Evolutionary conservation across 2,113 vertebrate species (phyloP).

Genomic region (Oncorhynchus kisutch): DNA sequence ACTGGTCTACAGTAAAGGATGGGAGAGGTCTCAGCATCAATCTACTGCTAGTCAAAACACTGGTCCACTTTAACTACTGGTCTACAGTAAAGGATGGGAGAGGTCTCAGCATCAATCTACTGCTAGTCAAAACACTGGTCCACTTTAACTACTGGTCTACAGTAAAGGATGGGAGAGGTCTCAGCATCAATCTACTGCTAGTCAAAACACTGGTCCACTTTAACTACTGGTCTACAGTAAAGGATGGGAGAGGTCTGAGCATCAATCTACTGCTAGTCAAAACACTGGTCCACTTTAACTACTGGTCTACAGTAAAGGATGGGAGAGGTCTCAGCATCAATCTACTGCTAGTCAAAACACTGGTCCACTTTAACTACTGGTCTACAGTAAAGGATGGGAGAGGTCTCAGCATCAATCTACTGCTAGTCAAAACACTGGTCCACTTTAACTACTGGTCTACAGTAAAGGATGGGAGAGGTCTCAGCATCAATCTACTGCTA

Average conservation of each 20-base stretch:
- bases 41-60: constrained; percentile 29
- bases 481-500: no score
- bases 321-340: constrained; percentile 35
- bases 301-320: constrained; percentile 21
- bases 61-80: constrained; percentile 34
- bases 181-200: constrained; percentile 42
- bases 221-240: constrained; percentile 1
- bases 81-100: constrained; percentile 25
- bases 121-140: constrained; percentile 19
- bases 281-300: constrained; percentile 38
- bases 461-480: no score
- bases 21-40: constrained; percentile 36
- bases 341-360: constrained; percentile 28
- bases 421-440: constrained; percentile 18
- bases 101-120: constrained; percentile 44
- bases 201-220: constrained; percentile 37
- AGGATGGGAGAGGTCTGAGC: constrained; percentile 25
- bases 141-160: constrained; percentile 25
- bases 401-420: constrained; percentile 44
- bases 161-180: constrained; percentile 29
- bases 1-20: constrained; percentile 19
- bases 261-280: constrained; percentile 41
- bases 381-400: constrained; percentile 23
- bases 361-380: constrained; percentile 33
- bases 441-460: constrained; percentile 22